phyloP scores from a whole-genome alignment of 2,113 vertebrate species.

The Picathartes gymnocephalus region DNA sequence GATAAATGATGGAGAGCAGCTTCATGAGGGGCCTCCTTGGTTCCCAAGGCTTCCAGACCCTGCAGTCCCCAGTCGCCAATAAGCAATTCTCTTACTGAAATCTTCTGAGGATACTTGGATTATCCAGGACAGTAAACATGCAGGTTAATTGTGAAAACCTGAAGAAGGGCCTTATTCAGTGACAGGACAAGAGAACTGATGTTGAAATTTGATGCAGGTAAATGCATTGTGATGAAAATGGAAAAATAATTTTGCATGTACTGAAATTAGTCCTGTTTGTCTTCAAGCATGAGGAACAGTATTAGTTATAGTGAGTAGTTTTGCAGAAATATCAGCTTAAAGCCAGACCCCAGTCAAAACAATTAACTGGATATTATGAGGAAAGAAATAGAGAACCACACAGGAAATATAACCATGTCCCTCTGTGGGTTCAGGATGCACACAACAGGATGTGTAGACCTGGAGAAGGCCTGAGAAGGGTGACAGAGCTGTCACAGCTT shows the following conservation, averaged over 20 bases:
- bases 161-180: neutral
- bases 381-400: neutral
- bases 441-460: neutral
- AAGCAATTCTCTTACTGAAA: neutral
- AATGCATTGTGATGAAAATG: neutral
- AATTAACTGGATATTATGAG: neutral
- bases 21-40: neutral
- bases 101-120: neutral
- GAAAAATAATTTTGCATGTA: neutral
- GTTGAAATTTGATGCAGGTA: neutral
- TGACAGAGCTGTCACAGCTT: neutral
- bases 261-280: neutral
- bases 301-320: neutral
- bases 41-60: neutral
- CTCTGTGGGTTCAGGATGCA: neutral
- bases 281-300: neutral
- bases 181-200: neutral
- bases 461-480: neutral
- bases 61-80: neutral
- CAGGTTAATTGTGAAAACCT: neutral
- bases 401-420: neutral
- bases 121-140: neutral
- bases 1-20: no score
- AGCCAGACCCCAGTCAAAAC: neutral
- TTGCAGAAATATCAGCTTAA: neutral